Evolutionary conservation across 1,140 invertebrate genomes (phyloP).

Genomic region (Nilaparvata lugens): DNA sequence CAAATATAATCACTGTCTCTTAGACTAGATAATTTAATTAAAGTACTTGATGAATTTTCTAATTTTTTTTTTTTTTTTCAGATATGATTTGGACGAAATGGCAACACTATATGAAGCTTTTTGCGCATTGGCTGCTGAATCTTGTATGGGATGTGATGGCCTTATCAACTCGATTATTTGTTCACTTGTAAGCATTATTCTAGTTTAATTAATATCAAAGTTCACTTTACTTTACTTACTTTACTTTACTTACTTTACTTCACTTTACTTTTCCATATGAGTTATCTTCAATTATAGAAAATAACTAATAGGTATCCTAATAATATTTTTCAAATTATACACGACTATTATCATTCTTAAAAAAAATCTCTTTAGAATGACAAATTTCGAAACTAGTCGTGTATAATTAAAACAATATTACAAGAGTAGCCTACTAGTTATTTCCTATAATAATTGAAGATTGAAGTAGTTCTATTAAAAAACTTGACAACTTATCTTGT

Average conservation of each 20-base stretch:
- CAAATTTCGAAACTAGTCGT: too few species aligned
- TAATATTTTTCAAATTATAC: not conserved
- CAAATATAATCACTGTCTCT: too few species aligned
- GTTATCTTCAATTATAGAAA: not conserved
- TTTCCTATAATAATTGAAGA: too few species aligned
- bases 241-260: too few species aligned
- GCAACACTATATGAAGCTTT: constrained; percentile 25
- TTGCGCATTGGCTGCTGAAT: constrained; percentile 55
- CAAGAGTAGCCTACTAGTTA: too few species aligned
- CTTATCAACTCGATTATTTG: constrained; percentile 62
- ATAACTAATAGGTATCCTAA: not conserved
- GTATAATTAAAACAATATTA: too few species aligned
- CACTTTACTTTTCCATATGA: not conserved
- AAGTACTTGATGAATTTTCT: too few species aligned
- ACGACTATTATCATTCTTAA: not conserved
- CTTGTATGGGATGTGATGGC: constrained; percentile 66
- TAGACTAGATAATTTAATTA: too few species aligned
- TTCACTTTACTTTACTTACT: not conserved
- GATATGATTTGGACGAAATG: constrained; percentile 23
- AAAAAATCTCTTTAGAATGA: not conserved
- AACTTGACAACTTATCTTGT: too few species aligned
- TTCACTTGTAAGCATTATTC: constrained; percentile 55
- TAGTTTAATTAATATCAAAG: not conserved
- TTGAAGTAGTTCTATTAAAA: too few species aligned
- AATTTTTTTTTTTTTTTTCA: constrained; percentile 10